phyloP scores from a whole-genome alignment of 2,797 vertebrate species.

The Myotis daubentonii region DNA sequence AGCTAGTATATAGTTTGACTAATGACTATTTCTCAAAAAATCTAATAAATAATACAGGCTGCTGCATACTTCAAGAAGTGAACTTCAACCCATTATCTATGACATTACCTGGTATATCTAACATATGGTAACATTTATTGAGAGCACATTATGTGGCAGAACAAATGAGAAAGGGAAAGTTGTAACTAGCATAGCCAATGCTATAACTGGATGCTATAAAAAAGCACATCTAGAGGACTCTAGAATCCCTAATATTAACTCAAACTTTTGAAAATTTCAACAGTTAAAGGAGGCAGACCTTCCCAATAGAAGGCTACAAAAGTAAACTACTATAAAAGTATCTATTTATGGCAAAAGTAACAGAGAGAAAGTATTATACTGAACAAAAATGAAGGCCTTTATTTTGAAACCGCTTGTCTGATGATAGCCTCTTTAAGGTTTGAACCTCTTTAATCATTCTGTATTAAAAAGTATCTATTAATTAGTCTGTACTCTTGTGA shows the following conservation, averaged over 20 bases:
- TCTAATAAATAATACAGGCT: background rate
- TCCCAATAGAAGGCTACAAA: background rate
- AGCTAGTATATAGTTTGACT: background rate
- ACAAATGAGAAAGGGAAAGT: background rate
- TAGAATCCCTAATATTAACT: background rate
- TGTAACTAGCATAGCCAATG: background rate
- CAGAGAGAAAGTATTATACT: background rate
- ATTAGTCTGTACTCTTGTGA: background rate
- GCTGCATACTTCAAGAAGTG: background rate
- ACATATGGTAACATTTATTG: constrained; percentile 20
- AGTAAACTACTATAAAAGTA: background rate
- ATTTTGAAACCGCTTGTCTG: background rate
- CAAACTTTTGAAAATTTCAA: background rate
- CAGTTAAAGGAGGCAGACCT: background rate
- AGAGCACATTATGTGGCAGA: background rate
- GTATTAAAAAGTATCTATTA: background rate
- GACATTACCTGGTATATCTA: background rate
- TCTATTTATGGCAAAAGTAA: background rate
- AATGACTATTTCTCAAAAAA: background rate
- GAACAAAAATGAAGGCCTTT: background rate
- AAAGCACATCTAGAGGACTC: background rate
- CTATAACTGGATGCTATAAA: background rate
- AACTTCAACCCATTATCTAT: background rate
- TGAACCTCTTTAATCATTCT: constrained; percentile 1
- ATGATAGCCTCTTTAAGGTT: background rate